Conservation (phyloP, 2,888 invertebrate genomes). For the Oxycera nigricornis region DNA sequence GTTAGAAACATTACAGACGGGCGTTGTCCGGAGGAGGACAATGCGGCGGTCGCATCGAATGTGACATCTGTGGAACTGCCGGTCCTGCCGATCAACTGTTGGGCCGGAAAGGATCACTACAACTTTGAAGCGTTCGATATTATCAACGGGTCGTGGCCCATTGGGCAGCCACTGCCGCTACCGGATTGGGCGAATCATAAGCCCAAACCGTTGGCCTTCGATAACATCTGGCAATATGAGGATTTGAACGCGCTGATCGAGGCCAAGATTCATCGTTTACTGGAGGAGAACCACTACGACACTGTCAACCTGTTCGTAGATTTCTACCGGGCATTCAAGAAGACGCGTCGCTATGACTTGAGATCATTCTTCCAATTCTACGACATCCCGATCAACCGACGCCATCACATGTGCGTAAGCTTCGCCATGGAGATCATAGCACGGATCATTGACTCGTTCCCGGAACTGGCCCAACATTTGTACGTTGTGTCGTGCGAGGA, state of each 20-base stretch:
- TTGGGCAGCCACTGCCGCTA: conserved; percentile 75
- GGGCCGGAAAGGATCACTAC: conserved; percentile 59
- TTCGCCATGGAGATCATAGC: conserved; percentile 81
- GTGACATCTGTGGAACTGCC: conserved; percentile 55
- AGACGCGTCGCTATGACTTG: conserved; percentile 70
- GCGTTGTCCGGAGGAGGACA: conserved; percentile 44
- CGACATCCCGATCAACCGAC: conserved; percentile 76
- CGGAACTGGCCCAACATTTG: conserved; percentile 71
- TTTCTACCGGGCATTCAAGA: conserved; percentile 71
- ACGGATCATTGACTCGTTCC: conserved; percentile 72
- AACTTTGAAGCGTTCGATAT: conserved; percentile 62
- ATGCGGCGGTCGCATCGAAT: conserved; percentile 47
- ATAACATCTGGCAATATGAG: conserved; percentile 71
- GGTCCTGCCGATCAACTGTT: conserved; percentile 47
- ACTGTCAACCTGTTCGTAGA: conserved; percentile 84
- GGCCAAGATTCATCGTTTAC: conserved; percentile 77
- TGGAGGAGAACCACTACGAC: conserved; percentile 88
- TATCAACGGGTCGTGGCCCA: conserved; percentile 69
- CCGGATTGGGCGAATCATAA: conserved; percentile 72
- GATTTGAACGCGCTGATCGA: conserved; percentile 81
- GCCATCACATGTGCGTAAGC: conserved; percentile 89
- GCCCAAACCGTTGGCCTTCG: conserved; percentile 62
- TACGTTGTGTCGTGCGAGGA: conserved; percentile 89
- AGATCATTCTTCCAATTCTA: conserved; percentile 79
- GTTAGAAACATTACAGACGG: conserved; percentile 43